phyloP scores from a whole-genome alignment of 2,888 invertebrate genomes.

The Geotrupes spiniger region DNA sequence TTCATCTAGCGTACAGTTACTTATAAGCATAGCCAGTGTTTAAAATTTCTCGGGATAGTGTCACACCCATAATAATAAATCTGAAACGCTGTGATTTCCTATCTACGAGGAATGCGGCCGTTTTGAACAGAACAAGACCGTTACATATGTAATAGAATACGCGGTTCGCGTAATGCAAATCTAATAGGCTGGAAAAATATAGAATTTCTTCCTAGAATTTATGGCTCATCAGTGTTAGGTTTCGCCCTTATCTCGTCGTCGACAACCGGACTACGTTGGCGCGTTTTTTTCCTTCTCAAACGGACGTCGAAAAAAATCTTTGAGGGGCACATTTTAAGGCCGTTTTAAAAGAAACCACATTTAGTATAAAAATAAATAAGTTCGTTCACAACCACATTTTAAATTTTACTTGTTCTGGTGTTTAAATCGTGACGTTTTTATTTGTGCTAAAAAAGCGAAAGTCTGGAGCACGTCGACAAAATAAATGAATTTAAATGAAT shows the following conservation, averaged over 20 bases:
- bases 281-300: too few species aligned
- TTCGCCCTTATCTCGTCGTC: not conserved
- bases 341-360: too few species aligned
- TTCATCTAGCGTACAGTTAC: conserved; percentile 3
- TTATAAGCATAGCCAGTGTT: conserved; percentile 1
- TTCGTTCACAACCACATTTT: too few species aligned
- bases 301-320: too few species aligned
- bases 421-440: too few species aligned
- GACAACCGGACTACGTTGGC: too few species aligned
- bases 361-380: too few species aligned
- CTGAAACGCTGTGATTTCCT: conserved; percentile 26
- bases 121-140: conserved; percentile 26
- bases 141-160: conserved; percentile 25
- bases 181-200: conserved; percentile 5
- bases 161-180: conserved; percentile 5
- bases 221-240: not conserved
- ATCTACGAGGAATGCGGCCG: conserved; percentile 26
- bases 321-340: too few species aligned
- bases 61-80: conserved; percentile 30
- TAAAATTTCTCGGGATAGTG: conserved; percentile 6
- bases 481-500: too few species aligned
- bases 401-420: too few species aligned
- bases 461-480: too few species aligned
- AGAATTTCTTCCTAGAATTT: not conserved
- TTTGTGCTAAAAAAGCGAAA: too few species aligned